Evolutionary conservation across 1,140 invertebrate species (phyloP).

Genomic region (Portunus trituberculatus): DNA sequence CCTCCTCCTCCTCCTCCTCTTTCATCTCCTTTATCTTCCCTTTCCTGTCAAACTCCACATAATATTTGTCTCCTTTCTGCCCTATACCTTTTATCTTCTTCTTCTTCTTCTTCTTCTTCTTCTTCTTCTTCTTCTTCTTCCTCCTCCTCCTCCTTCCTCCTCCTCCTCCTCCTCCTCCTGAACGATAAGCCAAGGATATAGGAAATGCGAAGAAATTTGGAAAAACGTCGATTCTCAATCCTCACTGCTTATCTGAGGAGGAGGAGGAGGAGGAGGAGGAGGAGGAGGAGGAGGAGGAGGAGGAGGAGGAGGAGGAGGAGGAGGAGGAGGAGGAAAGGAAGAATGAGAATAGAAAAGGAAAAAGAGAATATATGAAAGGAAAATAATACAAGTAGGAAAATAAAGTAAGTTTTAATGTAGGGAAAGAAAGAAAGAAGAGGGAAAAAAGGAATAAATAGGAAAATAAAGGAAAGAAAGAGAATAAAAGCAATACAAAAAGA

Average conservation of each 20-base stretch:
- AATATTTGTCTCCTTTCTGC: background rate
- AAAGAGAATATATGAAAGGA: background rate
- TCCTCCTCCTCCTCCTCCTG: slow-evolving; percentile 6
- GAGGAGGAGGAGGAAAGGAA: background rate
- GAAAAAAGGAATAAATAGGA: background rate
- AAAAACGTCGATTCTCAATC: background rate
- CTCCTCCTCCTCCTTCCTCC: background rate
- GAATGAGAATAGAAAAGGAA: background rate
- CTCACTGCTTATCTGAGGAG: background rate
- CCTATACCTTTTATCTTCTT: background rate
- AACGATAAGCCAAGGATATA: background rate
- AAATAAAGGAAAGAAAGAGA: background rate
- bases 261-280: background rate
- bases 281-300: background rate
- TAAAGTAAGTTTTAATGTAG: too few species aligned
- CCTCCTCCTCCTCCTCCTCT: background rate
- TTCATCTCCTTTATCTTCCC: background rate
- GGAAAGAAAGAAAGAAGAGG: background rate
- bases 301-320: background rate
- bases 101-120: background rate
- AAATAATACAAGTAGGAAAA: background rate
- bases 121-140: background rate
- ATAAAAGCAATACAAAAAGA: background rate
- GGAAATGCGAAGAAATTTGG: background rate
- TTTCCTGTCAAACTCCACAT: background rate